Base-by-base conservation (phyloP, 2,888 invertebrate genomes). In the Agrotis clavis region DNA sequence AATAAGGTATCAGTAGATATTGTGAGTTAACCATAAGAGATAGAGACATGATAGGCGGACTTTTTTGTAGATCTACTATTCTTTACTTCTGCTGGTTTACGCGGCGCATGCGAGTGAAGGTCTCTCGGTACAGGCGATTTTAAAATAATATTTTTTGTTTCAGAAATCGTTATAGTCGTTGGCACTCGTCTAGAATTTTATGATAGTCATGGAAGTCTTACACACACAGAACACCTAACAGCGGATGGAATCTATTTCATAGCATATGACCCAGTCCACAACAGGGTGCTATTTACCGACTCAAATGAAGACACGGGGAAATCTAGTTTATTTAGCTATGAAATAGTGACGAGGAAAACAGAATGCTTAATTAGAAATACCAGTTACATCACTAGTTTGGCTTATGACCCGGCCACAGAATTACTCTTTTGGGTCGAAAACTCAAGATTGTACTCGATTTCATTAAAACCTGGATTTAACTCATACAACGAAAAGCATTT, bases 161-260 rank as follows among this genome's bases (percentile, higher is more conserved):
- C 21, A 45, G 57, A 57, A 57, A 57, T 57, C 35, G 57, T 57
- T 14, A 35, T 57, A 57, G n/a, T 35, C n/a, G 57, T 57, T n/a
- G 35, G n/a, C 35, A 57, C 35, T 57, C n/a, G 57, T 6, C 35
- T 57, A 19, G 57, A 57, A 57, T 57, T 57, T 57, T 57, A 57
- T n/a, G 57, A 57, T n/a, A 25, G 0, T 57, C 57, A 57, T n/a
- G 57, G 57, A 57, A 35, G n/a, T 14, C 57, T 57, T 18, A 57
- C 57, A n/a, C 14, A 57, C 41, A 57, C 35, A 14, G 57, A 57
- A 57, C 35, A 35, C 57, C n/a, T 57, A 7, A 57, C 57, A 14
- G 57, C 57, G n/a, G 7, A n/a, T 14, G 35, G n/a, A 56, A 56
- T 56, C 13, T n/a, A 35, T 57, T 41, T n/a, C 35, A 35, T 57